Evolutionary conservation across 2,888 invertebrate genomes (phyloP).

Genomic region (Cephus rjabovi): DNA sequence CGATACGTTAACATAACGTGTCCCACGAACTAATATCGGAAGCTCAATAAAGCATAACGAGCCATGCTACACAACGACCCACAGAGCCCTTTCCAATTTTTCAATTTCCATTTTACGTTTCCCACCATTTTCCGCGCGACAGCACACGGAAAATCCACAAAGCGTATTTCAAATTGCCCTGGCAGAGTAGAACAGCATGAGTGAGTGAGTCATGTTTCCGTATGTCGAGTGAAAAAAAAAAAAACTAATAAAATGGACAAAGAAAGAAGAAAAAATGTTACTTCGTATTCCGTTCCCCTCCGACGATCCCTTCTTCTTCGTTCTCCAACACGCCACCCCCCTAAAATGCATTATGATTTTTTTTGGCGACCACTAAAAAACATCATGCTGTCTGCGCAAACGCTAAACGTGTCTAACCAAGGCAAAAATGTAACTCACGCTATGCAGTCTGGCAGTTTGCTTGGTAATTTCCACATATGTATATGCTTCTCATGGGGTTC

Average conservation of each 20-base stretch:
- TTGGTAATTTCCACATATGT: not conserved
- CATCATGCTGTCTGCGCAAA: not conserved
- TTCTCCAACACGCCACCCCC: not conserved
- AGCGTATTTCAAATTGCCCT: conserved; percentile 36
- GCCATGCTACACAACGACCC: conserved; percentile 24
- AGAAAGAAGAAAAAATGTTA: not conserved
- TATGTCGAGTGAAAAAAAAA: not conserved
- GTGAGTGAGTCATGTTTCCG: conserved; percentile 31
- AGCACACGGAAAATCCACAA: conserved; percentile 35
- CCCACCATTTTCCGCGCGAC: conserved; percentile 36
- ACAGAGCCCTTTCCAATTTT: conserved; percentile 33
- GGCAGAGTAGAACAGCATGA: conserved; percentile 14
- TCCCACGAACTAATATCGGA: conserved; percentile 31
- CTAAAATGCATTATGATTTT: not conserved
- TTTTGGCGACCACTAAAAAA: not conserved
- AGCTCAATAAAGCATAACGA: conserved; percentile 42
- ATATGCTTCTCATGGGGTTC: not conserved
- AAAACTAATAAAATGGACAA: not conserved
- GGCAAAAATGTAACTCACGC: not conserved
- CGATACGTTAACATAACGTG: not conserved
- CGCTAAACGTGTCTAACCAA: not conserved
- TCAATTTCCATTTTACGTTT: conserved; percentile 42
- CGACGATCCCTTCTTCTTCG: not conserved
- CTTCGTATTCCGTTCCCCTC: conserved; percentile 3
- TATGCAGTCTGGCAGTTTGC: not conserved